These are phyloP conservation scores for Noctuana brunneofusca DNA, from an alignment of 2,888 invertebrate genomes.

Conservation along the genomic window DNA sequence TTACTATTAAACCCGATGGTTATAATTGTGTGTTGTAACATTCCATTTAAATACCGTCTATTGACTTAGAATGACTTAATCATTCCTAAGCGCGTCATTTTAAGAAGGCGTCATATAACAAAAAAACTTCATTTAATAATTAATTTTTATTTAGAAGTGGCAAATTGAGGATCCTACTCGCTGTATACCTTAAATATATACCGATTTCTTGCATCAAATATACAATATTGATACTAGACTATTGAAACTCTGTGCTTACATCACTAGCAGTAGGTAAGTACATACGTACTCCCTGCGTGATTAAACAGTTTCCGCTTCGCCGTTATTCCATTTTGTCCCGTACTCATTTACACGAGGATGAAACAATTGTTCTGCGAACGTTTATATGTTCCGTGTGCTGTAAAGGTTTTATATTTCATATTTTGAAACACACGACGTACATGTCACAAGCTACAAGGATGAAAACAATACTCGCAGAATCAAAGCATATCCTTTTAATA, in stretches of 20 bases:
- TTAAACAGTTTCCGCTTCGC: constrained; percentile 70
- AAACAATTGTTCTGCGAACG: constrained; percentile 37
- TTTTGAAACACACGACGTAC: constrained; percentile 19
- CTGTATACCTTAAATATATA: too few species aligned
- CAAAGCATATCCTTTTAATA: constrained; percentile 6
- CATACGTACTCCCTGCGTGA: constrained; percentile 54
- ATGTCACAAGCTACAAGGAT: constrained; percentile 6
- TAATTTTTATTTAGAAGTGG: too few species aligned
- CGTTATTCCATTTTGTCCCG: constrained; percentile 51
- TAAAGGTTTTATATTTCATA: constrained; percentile 31
- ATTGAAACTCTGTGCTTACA: constrained; percentile 2
- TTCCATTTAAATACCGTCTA: constrained; percentile 1
- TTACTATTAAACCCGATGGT: constrained; percentile 26
- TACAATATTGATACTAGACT: too few species aligned
- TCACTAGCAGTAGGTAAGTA: constrained; percentile 5
- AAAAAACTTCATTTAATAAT: too few species aligned
- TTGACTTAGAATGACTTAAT: background rate
- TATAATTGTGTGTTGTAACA: constrained; percentile 24
- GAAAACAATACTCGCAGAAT: background rate
- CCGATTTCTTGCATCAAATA: too few species aligned
- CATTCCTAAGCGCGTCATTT: too few species aligned
- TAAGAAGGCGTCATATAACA: too few species aligned
- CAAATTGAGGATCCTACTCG: too few species aligned
- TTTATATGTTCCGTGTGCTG: constrained; percentile 36
- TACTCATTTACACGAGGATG: constrained; percentile 43